These are phyloP conservation scores for Mormyrus hasselquistii DNA, from an alignment of 2,797 vertebrate genomes.

Conservation along the genomic window DNA sequence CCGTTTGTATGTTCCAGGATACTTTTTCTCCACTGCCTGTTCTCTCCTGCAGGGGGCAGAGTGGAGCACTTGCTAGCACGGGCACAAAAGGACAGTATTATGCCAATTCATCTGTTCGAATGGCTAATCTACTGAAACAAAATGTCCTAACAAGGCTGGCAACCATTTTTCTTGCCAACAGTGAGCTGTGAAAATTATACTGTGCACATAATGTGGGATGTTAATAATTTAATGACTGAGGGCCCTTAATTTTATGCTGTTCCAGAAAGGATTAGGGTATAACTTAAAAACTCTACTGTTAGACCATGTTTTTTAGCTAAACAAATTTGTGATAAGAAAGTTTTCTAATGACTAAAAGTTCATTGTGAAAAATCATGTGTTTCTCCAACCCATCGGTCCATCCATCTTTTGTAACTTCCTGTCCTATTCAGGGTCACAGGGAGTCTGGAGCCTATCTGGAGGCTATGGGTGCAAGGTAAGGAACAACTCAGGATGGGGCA, in stretches of 20 bases:
- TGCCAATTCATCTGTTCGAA: background rate
- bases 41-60: slow-evolving; percentile 71
- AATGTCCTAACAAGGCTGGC: background rate
- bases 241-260: background rate
- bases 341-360: background rate
- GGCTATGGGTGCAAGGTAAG: background rate
- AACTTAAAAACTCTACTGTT: background rate
- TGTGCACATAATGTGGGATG: background rate
- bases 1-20: slow-evolving; percentile 89
- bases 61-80: background rate
- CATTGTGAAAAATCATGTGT: background rate
- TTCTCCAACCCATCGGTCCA: background rate
- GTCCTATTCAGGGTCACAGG: background rate
- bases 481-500: background rate
- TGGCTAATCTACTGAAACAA: background rate
- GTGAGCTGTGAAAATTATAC: background rate
- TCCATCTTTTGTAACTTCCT: background rate
- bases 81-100: background rate
- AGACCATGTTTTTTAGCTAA: background rate
- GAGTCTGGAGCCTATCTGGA: background rate
- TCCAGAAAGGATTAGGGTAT: background rate
- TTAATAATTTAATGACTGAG: background rate
- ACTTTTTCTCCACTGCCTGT: slow-evolving; percentile 95
- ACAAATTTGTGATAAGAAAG: background rate
- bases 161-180: background rate